Conservation (phyloP, 2,888 invertebrate species). For the Alitta virens region DNA sequence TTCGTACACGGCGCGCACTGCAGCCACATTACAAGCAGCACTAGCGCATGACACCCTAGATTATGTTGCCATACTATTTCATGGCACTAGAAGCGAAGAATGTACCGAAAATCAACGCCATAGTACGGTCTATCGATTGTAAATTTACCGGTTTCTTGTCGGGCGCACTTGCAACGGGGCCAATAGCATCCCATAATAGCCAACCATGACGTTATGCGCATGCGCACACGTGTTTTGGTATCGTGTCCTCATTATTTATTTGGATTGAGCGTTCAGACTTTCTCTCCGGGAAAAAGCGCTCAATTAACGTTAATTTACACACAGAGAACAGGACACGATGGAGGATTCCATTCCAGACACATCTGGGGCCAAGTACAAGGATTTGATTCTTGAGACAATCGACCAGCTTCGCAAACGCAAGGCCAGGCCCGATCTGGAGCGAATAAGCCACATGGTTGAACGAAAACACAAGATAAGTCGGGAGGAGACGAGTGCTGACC, state of each 20-base stretch:
- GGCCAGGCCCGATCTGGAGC: constrained; percentile 78
- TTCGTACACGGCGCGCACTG: too few relatives aligned
- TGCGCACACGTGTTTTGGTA: constrained; percentile 30
- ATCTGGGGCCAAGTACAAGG: constrained; percentile 59
- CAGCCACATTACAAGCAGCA: too few relatives aligned
- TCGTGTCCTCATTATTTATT: constrained; percentile 28
- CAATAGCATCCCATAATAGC: constrained; percentile 33
- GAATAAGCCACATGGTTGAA: constrained; percentile 78
- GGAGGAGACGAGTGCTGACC: constrained; percentile 63
- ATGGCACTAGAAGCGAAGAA: not conserved
- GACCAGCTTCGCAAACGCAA: constrained; percentile 80
- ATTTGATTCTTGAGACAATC: constrained; percentile 78
- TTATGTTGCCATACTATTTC: too few relatives aligned
- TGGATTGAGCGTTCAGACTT: constrained; percentile 15
- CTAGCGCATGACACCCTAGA: too few relatives aligned
- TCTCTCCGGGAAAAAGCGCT: constrained; percentile 8
- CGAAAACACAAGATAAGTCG: constrained; percentile 72
- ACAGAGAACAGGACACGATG: not conserved
- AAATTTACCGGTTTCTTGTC: not conserved
- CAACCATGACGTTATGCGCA: constrained; percentile 32
- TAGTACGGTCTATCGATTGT: not conserved
- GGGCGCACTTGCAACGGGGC: constrained; percentile 2
- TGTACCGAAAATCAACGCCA: not conserved
- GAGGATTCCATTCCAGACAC: constrained; percentile 21
- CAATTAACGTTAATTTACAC: not conserved